phyloP scores from a whole-genome alignment of 2,797 vertebrate species.

The Podarcis siculus region DNA sequence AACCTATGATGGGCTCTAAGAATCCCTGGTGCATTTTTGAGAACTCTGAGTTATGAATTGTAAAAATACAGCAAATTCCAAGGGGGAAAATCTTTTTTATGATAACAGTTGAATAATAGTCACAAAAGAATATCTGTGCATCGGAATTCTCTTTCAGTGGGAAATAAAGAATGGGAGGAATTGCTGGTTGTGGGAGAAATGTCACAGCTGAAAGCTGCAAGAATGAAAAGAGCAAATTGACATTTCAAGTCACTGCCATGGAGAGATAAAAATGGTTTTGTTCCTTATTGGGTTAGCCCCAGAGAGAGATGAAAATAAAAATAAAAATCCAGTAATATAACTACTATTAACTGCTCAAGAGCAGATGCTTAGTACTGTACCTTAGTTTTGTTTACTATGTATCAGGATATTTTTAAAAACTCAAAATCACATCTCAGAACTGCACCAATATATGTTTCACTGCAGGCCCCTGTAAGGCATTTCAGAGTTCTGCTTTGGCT shows the following conservation, averaged over 20 bases:
- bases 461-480: not conserved
- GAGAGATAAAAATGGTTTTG: conserved; percentile 54
- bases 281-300: conserved; percentile 23
- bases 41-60: conserved; percentile 44
- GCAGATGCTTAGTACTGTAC: conserved; percentile 22
- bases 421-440: conserved; percentile 21
- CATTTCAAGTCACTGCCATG: conserved; percentile 51
- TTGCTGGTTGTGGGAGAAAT: conserved; percentile 70
- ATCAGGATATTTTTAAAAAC: conserved; percentile 17
- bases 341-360: conserved; percentile 38
- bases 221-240: conserved; percentile 59
- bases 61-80: conserved; percentile 63
- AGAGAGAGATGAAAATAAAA: conserved; percentile 47
- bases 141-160: conserved; percentile 65
- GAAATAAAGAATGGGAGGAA: conserved; percentile 59
- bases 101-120: conserved; percentile 57
- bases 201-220: conserved; percentile 71
- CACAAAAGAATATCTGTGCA: conserved; percentile 73
- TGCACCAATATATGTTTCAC: conserved; percentile 20
- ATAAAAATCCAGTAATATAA: not conserved
- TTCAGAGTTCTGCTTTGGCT: not conserved
- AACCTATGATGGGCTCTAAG: not conserved
- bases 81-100: conserved; percentile 48
- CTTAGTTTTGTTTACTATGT: not conserved
- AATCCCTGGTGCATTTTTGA: conserved; percentile 28